Percentiles rank a stretch among this genome's conserved stretches.
These are phyloP conservation scores for Mustela nigripes DNA, from an alignment of 2,113 vertebrate species.

Conservation along the genomic window DNA sequence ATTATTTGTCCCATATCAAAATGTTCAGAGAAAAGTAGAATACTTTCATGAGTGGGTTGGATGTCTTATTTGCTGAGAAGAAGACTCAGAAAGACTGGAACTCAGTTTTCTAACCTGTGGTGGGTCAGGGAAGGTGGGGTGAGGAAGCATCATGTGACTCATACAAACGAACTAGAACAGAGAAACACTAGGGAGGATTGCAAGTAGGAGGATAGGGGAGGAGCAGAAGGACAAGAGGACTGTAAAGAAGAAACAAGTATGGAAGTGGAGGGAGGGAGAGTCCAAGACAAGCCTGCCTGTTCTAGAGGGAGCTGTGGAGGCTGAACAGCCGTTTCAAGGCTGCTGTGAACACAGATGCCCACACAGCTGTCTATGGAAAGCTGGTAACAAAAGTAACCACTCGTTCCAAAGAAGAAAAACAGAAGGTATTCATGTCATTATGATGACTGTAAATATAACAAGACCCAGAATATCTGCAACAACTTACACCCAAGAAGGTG, in stretches of 20 bases:
- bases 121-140: not conserved
- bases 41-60: not conserved
- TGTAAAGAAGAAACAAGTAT: not conserved
- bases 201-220: not conserved
- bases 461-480: not conserved
- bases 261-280: not conserved
- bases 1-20: not conserved
- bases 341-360: not conserved
- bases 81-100: not conserved
- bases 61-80: not conserved
- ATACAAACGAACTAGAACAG: not conserved
- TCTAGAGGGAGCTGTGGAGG: not conserved
- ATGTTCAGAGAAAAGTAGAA: constrained; percentile 11
- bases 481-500: not conserved
- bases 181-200: not conserved
- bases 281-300: not conserved
- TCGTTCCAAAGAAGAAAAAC: not conserved
- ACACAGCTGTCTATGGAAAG: not conserved
- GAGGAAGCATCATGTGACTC: not conserved
- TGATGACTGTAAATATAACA: not conserved
- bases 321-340: not conserved
- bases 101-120: not conserved
- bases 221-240: not conserved
- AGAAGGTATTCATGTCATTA: not conserved
- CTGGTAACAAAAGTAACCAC: not conserved